phyloP scores from a whole-genome alignment of 1,140 invertebrate species.

The Drosophila punjabiensis region DNA sequence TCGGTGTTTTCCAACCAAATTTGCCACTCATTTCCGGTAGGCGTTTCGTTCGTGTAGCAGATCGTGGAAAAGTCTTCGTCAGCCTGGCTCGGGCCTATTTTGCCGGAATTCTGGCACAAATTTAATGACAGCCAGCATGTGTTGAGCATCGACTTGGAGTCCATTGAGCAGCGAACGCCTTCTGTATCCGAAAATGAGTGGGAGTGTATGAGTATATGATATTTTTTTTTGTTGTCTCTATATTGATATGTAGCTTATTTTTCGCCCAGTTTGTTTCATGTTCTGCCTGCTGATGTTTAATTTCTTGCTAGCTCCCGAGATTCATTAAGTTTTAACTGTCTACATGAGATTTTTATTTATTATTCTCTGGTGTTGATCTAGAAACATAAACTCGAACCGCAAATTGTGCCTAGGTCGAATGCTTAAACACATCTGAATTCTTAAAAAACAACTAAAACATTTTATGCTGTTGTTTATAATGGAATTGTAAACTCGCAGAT shows the following conservation, averaged over 20 bases:
- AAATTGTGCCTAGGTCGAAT: not conserved
- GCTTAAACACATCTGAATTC: not conserved
- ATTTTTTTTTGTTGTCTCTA: slow-evolving; percentile 11
- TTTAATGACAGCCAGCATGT: slow-evolving; percentile 73
- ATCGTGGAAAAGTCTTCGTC: slow-evolving; percentile 34
- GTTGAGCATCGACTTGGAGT: slow-evolving; percentile 50
- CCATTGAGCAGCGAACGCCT: slow-evolving; percentile 53
- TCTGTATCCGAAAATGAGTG: slow-evolving; percentile 16
- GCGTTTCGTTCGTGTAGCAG: slow-evolving; percentile 11
- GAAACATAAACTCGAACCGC: not conserved
- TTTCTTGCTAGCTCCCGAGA: slow-evolving; percentile 8
- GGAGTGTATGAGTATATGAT: slow-evolving; percentile 3
- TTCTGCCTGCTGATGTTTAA: slow-evolving; percentile 15
- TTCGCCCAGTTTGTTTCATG: slow-evolving; percentile 28
- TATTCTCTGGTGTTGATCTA: not conserved
- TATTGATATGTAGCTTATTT: slow-evolving; percentile 59
- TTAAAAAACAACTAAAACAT: not conserved
- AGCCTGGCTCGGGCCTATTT: slow-evolving; percentile 26
- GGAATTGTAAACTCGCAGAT: not conserved
- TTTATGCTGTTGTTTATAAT: not conserved
- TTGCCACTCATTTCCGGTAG: slow-evolving; percentile 67
- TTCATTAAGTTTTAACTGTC: slow-evolving; percentile 41
- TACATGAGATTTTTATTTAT: slow-evolving; percentile 14
- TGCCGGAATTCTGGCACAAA: slow-evolving; percentile 48
- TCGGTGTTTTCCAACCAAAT: slow-evolving; percentile 50